Conservation (phyloP, 2,888 invertebrate species). For the Piscicola geometra region DNA sequence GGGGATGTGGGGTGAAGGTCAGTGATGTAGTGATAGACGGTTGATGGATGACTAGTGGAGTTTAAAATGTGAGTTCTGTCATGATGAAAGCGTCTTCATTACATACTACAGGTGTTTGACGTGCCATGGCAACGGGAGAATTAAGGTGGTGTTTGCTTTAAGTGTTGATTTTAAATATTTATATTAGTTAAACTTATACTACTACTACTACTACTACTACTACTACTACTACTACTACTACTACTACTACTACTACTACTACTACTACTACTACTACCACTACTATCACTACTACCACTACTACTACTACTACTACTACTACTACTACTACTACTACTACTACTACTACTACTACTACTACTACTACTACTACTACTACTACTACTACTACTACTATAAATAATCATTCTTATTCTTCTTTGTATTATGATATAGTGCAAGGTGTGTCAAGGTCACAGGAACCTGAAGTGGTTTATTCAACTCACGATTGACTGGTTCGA, state of each 20-base stretch:
- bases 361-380: constrained; percentile 15
- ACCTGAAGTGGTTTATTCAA: constrained; percentile 58
- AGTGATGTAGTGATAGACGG: background rate
- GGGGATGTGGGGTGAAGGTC: background rate
- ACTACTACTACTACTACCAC: background rate
- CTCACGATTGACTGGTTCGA: constrained; percentile 56
- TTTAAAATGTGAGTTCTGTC: no score
- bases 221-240: constrained; percentile 22
- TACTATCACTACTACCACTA: background rate
- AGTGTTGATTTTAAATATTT: no score
- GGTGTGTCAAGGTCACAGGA: constrained; percentile 57
- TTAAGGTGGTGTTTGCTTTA: no score
- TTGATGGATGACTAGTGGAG: no score
- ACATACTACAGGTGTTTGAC: constrained; percentile 18
- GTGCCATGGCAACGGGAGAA: constrained; percentile 26
- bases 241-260: constrained; percentile 17
- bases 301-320: constrained; percentile 20
- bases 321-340: constrained; percentile 24
- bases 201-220: constrained; percentile 20
- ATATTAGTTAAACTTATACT: background rate
- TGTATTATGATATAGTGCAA: constrained; percentile 49
- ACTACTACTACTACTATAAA: constrained; percentile 5
- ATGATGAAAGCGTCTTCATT: no score
- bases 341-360: constrained; percentile 24
- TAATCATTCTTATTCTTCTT: no score